Conservation (phyloP, 2,888 invertebrate genomes). For the Bellardia pandia region DNA sequence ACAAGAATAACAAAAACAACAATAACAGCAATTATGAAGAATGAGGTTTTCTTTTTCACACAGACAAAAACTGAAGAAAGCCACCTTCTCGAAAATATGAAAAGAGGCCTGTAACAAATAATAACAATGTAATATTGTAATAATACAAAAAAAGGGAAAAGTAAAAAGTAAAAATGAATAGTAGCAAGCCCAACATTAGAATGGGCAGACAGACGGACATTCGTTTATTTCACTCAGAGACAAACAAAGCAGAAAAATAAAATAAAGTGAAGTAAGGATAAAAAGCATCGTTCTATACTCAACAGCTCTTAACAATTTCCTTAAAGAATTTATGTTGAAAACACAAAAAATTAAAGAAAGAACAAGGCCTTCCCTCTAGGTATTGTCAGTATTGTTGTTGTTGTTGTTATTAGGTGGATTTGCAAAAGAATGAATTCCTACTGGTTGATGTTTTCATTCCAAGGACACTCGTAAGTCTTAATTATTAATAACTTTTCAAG, state of each 20-base stretch:
- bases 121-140: slow-evolving; percentile 36
- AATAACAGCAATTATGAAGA: slow-evolving; percentile 30
- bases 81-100: slow-evolving; percentile 48
- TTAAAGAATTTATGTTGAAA: slow-evolving; percentile 36
- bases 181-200: slow-evolving; percentile 14
- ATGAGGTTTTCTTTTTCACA: slow-evolving; percentile 23
- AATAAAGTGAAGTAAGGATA: neutral
- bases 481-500: neutral
- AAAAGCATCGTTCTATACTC: slow-evolving; percentile 7
- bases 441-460: neutral
- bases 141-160: slow-evolving; percentile 6
- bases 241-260: neutral
- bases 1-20: slow-evolving; percentile 6
- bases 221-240: neutral
- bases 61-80: slow-evolving; percentile 8
- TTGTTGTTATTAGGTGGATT: neutral
- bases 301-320: slow-evolving; percentile 51
- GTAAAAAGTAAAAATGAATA: neutral
- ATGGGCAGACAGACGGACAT: slow-evolving; percentile 31
- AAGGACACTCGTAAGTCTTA: neutral
- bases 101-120: slow-evolving; percentile 33
- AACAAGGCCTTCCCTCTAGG: neutral
- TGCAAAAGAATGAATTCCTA: slow-evolving; percentile 44
- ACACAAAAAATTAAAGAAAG: neutral
- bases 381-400: neutral